These are phyloP conservation scores for Accipiter cooperii DNA, from an alignment of 2,113 vertebrate genomes.

Conservation along the genomic window DNA sequence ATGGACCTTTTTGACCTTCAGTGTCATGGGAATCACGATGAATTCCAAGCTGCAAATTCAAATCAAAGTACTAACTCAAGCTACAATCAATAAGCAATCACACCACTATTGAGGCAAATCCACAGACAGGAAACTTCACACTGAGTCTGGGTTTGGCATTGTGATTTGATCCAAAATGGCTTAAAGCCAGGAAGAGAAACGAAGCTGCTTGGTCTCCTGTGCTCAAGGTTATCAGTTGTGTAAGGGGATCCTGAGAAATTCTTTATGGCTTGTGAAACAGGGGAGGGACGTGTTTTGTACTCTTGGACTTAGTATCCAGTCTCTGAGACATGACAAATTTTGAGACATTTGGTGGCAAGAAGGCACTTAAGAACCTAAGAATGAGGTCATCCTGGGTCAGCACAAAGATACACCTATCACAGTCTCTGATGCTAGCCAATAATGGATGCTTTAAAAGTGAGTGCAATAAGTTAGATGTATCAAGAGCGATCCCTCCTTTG, in stretches of 20 bases:
- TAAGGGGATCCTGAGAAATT: background rate
- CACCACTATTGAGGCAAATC: background rate
- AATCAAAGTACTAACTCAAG: background rate
- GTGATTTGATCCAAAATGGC: background rate
- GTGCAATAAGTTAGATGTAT: background rate
- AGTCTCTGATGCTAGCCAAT: background rate
- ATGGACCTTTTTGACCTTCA: slow-evolving; percentile 18
- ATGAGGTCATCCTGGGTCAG: background rate
- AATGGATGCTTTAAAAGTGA: background rate
- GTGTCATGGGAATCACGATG: background rate
- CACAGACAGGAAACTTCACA: background rate
- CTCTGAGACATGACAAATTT: background rate
- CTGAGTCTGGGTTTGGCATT: background rate
- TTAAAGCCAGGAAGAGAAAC: background rate
- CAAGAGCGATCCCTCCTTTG: background rate
- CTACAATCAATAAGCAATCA: background rate
- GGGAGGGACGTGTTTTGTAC: background rate
- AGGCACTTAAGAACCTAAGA: background rate
- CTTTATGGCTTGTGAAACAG: background rate
- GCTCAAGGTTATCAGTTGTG: background rate
- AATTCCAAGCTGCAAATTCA: slow-evolving; percentile 8
- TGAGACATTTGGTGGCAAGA: background rate
- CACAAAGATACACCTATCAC: background rate
- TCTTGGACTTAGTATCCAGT: background rate
- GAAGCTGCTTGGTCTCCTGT: background rate